Base-by-base conservation (phyloP, 2,113 vertebrate genomes). In the Echinops telfairi region DNA sequence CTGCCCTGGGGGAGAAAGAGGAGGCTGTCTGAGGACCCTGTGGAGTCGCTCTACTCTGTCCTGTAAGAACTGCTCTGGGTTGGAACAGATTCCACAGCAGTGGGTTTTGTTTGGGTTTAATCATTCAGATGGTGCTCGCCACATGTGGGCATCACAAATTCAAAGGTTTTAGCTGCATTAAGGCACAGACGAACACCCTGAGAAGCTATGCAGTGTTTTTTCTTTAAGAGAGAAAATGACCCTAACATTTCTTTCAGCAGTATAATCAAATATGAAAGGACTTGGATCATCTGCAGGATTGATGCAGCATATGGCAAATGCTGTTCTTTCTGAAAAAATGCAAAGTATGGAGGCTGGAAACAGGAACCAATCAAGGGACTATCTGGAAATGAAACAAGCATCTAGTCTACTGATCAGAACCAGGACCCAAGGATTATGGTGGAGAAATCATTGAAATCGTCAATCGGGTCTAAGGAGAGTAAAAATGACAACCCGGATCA, bases 401-500 rank as follows among this genome's bases (percentile, higher is more conserved):
- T 91, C 82, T 53, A 81, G 70, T 29, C 90, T 88, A 90, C 29
- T 95, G 92, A 96, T 84, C 90, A 96, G 95, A 96, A 68, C 25
- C 93, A 97, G 95, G 47, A 76, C 7, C 31, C 40, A 86, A 29
- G 87, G 83, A 89, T 96, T 97, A 97, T 33, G 86, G 85, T 70
- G 92, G 66, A 96, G 95, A 95, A 86, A 68, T 88, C 91, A 94
- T 64, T 88, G 86, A 77, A 95, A 92, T 94, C 93, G 93, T 96
- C 95, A 96, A 10, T 71, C 3, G 11, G 20, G 83, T 73, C 88
- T 53, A 88, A 23, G n/a, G 89, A 90, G 88, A 97, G 36, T 95
- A 89, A 95, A 96, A 93, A 94, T 94, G 97, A 97, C 96, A 97
- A 95, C 88, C 76, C 84, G 93, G 93, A 97, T 96, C 95, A 96